These are phyloP conservation scores for Pseudolycoriella hygida DNA, from an alignment of 2,888 invertebrate genomes.

Conservation along the genomic window DNA sequence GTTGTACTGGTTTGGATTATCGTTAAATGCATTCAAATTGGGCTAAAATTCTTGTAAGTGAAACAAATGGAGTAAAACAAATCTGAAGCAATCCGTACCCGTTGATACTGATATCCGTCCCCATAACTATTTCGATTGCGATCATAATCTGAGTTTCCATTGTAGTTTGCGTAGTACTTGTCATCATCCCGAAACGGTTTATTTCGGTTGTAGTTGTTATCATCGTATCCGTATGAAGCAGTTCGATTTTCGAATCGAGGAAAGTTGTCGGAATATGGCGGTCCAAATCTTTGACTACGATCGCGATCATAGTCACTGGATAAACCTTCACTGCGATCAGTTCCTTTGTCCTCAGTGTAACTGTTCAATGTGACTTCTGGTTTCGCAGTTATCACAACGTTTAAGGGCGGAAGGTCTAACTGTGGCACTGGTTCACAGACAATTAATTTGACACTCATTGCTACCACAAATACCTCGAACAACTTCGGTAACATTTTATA, in stretches of 20 bases:
- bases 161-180: not conserved
- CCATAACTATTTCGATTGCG: not conserved
- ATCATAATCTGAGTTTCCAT: not conserved
- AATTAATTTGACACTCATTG: not conserved
- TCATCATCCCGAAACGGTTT: constrained; percentile 1
- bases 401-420: constrained; percentile 37
- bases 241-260: constrained; percentile 20
- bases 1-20: constrained; percentile 14
- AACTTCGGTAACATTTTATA: too few relatives aligned
- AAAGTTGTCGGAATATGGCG: constrained; percentile 23
- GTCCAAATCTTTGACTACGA: constrained; percentile 25
- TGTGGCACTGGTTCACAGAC: constrained; percentile 21
- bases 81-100: constrained; percentile 13
- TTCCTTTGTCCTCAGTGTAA: constrained; percentile 14
- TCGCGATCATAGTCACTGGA: constrained; percentile 17
- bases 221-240: constrained; percentile 10
- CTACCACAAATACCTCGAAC: not conserved
- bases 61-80: not conserved
- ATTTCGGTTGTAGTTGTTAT: constrained; percentile 1
- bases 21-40: constrained; percentile 14
- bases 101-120: constrained; percentile 16
- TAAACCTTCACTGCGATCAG: constrained; percentile 3
- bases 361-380: constrained; percentile 23
- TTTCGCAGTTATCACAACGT: constrained; percentile 16
- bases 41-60: not conserved